A percentile compares a stretch with the other conserved stretches of the same genome.
Conservation (phyloP, 2,113 vertebrate genomes). For the Oophaga pumilio region DNA sequence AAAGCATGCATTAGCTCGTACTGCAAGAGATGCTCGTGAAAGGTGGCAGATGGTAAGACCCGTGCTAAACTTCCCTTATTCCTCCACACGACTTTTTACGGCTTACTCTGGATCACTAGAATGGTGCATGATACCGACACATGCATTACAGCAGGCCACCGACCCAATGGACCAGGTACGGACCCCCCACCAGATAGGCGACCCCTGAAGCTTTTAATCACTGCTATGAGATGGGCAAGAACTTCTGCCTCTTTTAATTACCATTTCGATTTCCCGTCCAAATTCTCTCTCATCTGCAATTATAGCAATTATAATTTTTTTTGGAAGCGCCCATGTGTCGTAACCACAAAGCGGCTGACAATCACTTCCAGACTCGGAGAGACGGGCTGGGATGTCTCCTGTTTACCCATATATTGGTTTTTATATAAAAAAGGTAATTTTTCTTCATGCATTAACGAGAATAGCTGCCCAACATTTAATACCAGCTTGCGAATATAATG, state of each 20-base stretch:
- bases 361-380: not conserved
- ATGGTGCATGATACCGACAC: conserved; percentile 62
- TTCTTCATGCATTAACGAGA: no score
- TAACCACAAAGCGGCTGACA: not conserved
- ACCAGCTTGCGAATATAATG: not conserved
- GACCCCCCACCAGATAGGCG: not conserved
- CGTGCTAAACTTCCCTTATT: not conserved
- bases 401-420: not conserved
- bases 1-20: not conserved
- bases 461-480: not conserved
- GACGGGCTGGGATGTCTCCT: not conserved
- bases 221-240: not conserved
- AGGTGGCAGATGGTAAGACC: not conserved
- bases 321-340: not conserved
- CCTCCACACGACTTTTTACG: not conserved
- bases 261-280: not conserved
- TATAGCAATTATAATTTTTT: conserved; percentile 13
- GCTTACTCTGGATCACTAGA: conserved; percentile 2
- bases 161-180: not conserved
- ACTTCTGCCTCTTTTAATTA: not conserved
- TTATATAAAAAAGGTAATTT: not conserved
- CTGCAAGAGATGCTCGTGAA: not conserved
- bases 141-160: conserved; percentile 45
- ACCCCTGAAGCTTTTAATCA: conserved; percentile 34
- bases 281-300: not conserved